phyloP scores from a whole-genome alignment of 2,113 vertebrate species.

The Poeciliopsis turrubarensis region DNA sequence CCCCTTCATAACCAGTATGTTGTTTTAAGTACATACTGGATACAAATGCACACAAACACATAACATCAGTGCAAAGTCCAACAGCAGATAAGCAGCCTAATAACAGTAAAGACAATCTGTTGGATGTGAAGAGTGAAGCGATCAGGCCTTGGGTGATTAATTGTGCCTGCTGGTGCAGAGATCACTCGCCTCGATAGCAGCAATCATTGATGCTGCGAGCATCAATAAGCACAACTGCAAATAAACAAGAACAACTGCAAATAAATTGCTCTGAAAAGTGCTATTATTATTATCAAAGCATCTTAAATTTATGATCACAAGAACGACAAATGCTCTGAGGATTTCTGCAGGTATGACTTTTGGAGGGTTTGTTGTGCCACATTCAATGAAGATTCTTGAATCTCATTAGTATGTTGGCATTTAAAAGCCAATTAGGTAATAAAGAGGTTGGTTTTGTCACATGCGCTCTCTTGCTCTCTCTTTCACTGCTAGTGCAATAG shows the following conservation, averaged over 20 bases:
- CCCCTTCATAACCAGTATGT: not conserved
- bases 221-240: slow-evolving; percentile 31
- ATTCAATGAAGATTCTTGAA: not conserved
- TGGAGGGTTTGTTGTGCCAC: not conserved
- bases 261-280: slow-evolving; percentile 31
- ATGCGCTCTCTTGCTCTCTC: no score
- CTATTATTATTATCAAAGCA: not conserved
- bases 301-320: slow-evolving; percentile 21
- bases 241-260: slow-evolving; percentile 41
- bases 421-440: not conserved
- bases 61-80: slow-evolving; percentile 14
- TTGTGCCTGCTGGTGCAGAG: slow-evolving; percentile 59
- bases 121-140: slow-evolving; percentile 56
- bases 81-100: slow-evolving; percentile 63
- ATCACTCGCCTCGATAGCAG: slow-evolving; percentile 60
- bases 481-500: no score
- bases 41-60: slow-evolving; percentile 4
- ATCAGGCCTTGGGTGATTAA: slow-evolving; percentile 68
- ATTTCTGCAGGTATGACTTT: slow-evolving; percentile 8
- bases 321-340: slow-evolving; percentile 19
- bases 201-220: slow-evolving; percentile 60
- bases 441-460: not conserved
- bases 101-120: slow-evolving; percentile 63
- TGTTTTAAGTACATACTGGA: not conserved
- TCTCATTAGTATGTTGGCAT: not conserved